These are phyloP conservation scores for Hydrotaea diabolus DNA, from an alignment of 2,888 invertebrate genomes.

Conservation along the genomic window DNA sequence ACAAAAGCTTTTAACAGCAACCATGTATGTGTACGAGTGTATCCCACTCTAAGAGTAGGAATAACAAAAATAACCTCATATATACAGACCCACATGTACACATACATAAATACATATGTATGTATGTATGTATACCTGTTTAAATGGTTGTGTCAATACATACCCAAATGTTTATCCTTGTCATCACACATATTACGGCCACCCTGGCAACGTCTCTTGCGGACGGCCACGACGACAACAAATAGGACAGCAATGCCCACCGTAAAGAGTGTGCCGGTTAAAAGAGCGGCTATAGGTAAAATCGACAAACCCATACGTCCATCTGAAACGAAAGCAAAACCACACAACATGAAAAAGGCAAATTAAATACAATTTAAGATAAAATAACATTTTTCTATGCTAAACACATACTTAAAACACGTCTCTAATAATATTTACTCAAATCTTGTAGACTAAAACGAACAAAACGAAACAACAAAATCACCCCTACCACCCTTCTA, in stretches of 20 bases:
- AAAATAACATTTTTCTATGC: slow-evolving; percentile 55
- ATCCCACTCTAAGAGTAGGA: slow-evolving; percentile 3
- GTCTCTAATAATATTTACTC: slow-evolving; percentile 60
- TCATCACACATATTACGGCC: slow-evolving; percentile 82
- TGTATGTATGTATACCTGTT: not conserved
- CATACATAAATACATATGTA: not conserved
- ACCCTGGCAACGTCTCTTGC: slow-evolving; percentile 83
- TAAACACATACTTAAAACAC: slow-evolving; percentile 54
- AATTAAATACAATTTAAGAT: slow-evolving; percentile 55
- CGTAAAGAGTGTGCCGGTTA: slow-evolving; percentile 86
- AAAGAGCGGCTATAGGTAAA: slow-evolving; percentile 86
- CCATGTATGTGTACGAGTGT: not conserved
- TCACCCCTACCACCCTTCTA: not conserved
- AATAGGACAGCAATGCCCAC: slow-evolving; percentile 85
- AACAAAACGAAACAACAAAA: not conserved
- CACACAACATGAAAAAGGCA: slow-evolving; percentile 27
- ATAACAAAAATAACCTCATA: slow-evolving; percentile 11
- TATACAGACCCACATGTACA: too few species aligned
- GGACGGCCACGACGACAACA: slow-evolving; percentile 85
- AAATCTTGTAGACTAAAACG: slow-evolving; percentile 30
- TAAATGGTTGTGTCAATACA: slow-evolving; percentile 17
- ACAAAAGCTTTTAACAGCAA: slow-evolving; percentile 16
- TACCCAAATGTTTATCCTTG: slow-evolving; percentile 81
- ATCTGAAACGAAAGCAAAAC: slow-evolving; percentile 81
- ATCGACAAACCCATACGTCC: slow-evolving; percentile 87